Evolutionary conservation across 2,113 vertebrate genomes (phyloP).

Genomic region (Pardalotus punctatus): DNA sequence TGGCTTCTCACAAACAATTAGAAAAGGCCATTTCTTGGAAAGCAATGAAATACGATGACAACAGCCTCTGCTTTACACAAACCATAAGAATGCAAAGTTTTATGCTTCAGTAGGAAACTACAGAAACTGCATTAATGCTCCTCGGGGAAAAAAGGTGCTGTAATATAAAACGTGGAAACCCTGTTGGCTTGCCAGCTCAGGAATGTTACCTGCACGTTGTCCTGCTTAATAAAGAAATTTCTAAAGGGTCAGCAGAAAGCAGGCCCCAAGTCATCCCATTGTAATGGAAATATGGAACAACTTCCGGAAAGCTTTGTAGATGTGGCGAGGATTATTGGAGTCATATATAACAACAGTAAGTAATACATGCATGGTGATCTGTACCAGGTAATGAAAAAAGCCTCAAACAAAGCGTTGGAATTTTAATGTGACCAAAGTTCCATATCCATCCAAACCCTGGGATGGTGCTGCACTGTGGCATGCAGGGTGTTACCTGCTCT

Average conservation of each 20-base stretch:
- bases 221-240: slow-evolving; percentile 18
- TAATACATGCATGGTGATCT: background rate
- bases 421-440: slow-evolving; percentile 25
- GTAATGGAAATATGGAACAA: slow-evolving; percentile 17
- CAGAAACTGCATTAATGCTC: background rate
- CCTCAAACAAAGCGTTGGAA: slow-evolving; percentile 19
- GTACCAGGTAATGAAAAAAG: slow-evolving; percentile 30
- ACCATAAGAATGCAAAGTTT: background rate
- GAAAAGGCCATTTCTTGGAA: background rate
- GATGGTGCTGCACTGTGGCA: background rate
- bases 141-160: background rate
- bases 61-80: background rate
- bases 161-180: background rate
- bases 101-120: background rate
- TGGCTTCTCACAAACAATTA: background rate
- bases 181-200: background rate
- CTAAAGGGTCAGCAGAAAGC: slow-evolving; percentile 55
- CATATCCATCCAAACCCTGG: background rate
- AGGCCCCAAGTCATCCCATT: slow-evolving; percentile 12
- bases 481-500: background rate
- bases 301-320: background rate
- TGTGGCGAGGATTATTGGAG: background rate
- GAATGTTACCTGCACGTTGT: background rate
- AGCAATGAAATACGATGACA: background rate
- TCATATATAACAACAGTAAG: slow-evolving; percentile 12